Evolutionary conservation across 2,888 invertebrate genomes (phyloP), one percentile per base, ranked within the genome.

Genomic region (Diaprepes abbreviatus): DNA sequence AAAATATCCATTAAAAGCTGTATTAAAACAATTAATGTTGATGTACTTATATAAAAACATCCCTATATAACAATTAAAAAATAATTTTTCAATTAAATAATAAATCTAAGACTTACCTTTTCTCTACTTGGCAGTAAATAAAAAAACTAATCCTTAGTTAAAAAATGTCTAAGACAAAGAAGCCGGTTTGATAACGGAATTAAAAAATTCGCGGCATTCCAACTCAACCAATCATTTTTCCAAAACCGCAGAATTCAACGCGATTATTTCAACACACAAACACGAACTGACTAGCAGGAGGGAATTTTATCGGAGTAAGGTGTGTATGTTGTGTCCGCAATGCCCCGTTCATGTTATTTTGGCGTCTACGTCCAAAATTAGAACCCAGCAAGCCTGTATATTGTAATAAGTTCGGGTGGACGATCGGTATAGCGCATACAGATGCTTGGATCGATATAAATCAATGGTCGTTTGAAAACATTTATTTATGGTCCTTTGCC

Each of bases 331-430:
- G 60, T 60, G 50, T 33, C 54, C 21, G 59, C 24, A 3, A 36
- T 50, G 60, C 52, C 55, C 45, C 33, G 66, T 58, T 50, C 50
- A 66, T 66, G 66, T 66, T 66, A 66, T 66, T 66, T 66, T 60
- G 60, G 66, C 60, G 66, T 66, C 66, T 66, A 58, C 43, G 35
- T 52, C 59, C 66, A 66, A 66, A 66, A 60, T 66, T 66, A 66
- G 66, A 66, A 35, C 33, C 54, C 21, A 66, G 52, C 59, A 31
- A 24, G 28, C 40, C 45, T 54, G 52, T 54, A 58, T 63, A 48
- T 66, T 66, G 58, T 66, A 57, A 58, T 58, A 45, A 48, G 57
- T 58, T 58, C 58, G 58, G 40, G 58, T 50, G 66, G 58, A 58
- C 66, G 66, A 36, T 59, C 66, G 66, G 55, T 55, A 55, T 55